Evolutionary conservation across 1,140 invertebrate genomes (phyloP).

Genomic region (Globodera ellingtonae): DNA sequence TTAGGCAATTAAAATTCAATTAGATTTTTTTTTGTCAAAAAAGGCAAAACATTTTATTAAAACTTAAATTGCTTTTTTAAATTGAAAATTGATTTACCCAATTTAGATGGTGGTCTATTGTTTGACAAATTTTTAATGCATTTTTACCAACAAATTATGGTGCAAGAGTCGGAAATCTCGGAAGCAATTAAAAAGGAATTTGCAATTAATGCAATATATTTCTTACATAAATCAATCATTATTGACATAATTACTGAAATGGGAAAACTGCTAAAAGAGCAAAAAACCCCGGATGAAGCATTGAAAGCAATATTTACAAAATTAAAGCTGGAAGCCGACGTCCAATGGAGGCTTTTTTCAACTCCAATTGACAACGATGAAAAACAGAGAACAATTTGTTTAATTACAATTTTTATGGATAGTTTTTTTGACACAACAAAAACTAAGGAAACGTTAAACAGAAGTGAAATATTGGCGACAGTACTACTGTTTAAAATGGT

Average conservation of each 20-base stretch:
- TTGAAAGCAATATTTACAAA: neutral
- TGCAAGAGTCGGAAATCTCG: neutral
- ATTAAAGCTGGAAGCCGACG: neutral
- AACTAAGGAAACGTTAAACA: neutral
- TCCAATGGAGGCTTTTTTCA: neutral
- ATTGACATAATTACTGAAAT: neutral
- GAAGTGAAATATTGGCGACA: neutral
- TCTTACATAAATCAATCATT: neutral
- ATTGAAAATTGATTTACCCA: neutral
- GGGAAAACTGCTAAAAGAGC: neutral
- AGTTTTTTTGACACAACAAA: neutral
- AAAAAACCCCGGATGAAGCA: neutral
- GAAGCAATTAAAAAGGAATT: neutral
- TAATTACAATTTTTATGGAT: neutral
- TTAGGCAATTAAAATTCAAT: too few species aligned
- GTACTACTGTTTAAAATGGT: too few species aligned
- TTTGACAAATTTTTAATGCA: neutral
- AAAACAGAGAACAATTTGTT: neutral
- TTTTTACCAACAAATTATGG: neutral
- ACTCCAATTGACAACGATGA: neutral
- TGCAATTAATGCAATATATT: neutral
- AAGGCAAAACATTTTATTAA: too few species aligned
- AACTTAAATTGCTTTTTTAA: neutral
- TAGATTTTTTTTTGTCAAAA: too few species aligned
- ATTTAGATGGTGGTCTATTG: neutral